These are phyloP conservation scores for Perognathus longimembris DNA, from an alignment of 2,113 vertebrate genomes.

Conservation along the genomic window DNA sequence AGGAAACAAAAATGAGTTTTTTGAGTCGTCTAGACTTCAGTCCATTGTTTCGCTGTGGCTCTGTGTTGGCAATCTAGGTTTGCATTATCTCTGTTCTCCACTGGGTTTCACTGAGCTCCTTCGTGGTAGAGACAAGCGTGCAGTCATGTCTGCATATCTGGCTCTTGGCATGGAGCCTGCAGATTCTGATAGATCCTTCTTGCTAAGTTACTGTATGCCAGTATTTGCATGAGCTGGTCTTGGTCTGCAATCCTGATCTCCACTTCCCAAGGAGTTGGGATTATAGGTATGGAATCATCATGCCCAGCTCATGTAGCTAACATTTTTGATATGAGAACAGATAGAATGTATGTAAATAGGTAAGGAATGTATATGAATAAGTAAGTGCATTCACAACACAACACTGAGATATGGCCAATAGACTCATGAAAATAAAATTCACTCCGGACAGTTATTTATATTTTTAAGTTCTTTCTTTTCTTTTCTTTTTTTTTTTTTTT, in stretches of 20 bases:
- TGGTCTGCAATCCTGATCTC: background rate
- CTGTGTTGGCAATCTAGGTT: background rate
- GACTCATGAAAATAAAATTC: conserved; percentile 27
- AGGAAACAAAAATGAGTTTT: too few species aligned
- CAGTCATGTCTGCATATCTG: background rate
- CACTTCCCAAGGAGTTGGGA: too few species aligned
- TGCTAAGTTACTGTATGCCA: too few species aligned
- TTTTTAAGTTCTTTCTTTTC: background rate
- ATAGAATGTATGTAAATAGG: background rate
- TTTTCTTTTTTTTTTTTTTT: too few species aligned
- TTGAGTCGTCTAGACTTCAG: too few species aligned
- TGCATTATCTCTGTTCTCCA: background rate
- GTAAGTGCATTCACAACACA: conserved; percentile 23
- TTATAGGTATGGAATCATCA: too few species aligned
- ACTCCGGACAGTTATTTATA: background rate
- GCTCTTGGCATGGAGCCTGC: background rate
- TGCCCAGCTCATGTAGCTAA: too few species aligned
- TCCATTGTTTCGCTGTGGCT: background rate
- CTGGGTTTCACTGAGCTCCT: background rate
- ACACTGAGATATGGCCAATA: background rate
- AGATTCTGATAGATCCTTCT: background rate
- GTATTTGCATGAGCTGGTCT: too few species aligned
- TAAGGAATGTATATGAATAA: background rate
- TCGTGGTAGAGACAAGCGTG: background rate
- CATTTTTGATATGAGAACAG: background rate